phyloP scores from a whole-genome alignment of 2,797 vertebrate genomes.

The Stomatorhinus walkeri region DNA sequence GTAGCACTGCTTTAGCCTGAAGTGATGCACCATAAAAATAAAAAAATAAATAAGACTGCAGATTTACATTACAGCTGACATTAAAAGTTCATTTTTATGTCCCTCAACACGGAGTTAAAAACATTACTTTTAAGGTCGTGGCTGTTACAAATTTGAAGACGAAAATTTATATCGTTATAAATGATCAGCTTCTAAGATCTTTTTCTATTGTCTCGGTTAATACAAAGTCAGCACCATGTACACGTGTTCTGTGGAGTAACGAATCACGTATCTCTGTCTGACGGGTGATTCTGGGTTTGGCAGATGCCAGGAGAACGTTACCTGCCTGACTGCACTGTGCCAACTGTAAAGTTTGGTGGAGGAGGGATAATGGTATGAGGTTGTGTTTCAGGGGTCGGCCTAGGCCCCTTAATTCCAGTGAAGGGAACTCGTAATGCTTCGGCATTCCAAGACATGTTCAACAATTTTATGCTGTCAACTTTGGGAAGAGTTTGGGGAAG shows the following conservation, averaged over 20 bases:
- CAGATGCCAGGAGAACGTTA: neutral
- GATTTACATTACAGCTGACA: neutral
- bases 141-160: neutral
- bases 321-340: neutral
- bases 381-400: neutral
- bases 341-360: neutral
- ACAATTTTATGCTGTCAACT: neutral
- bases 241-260: neutral
- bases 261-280: neutral
- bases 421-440: neutral
- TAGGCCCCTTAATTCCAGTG: neutral
- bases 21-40: neutral
- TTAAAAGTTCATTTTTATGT: conserved; percentile 6
- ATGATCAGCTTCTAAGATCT: neutral
- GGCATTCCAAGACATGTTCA: neutral
- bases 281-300: neutral
- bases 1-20: neutral
- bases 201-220: neutral
- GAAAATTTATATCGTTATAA: neutral
- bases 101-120: neutral
- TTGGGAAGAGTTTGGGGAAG: neutral
- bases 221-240: neutral
- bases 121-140: neutral
- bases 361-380: neutral
- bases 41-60: neutral